phyloP scores from a whole-genome alignment of 64 coral and sea anemone species.

The Stylophora pistillata region DNA sequence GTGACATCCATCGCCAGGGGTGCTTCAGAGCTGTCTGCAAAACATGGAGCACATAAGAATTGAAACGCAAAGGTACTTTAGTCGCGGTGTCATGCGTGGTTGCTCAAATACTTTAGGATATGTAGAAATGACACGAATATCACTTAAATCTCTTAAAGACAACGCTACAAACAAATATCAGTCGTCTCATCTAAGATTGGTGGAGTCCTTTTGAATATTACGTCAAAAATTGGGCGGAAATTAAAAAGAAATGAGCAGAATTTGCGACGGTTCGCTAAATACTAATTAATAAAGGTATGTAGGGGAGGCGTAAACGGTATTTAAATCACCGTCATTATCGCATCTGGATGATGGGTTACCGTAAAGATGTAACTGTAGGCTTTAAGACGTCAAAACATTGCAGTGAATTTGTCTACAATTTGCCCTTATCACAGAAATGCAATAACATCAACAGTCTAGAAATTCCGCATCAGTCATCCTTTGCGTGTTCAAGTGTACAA shows the following conservation, averaged over 20 bases:
- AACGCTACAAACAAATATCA: background rate
- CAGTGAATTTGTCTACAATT: background rate
- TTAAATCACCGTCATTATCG: constrained; percentile 9
- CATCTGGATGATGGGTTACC: constrained; percentile 1
- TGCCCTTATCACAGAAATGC: background rate
- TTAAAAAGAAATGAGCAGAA: background rate
- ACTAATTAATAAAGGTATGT: background rate
- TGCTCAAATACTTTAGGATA: background rate
- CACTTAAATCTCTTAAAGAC: background rate
- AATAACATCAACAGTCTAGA: background rate
- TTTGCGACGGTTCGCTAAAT: constrained; percentile 1
- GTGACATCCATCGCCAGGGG: background rate
- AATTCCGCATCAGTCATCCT: background rate
- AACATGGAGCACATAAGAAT: background rate
- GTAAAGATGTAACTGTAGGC: background rate
- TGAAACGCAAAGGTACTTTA: background rate
- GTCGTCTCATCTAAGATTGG: background rate
- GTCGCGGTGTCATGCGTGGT: background rate
- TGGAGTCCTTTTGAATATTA: background rate
- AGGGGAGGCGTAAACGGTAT: constrained; percentile 26
- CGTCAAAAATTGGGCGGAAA: too few relatives aligned
- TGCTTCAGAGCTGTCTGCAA: constrained; percentile 1
- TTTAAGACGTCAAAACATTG: background rate
- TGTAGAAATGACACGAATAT: background rate
- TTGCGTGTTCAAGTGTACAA: too few relatives aligned